These are phyloP conservation scores for Noctua comes DNA, from an alignment of 2,888 invertebrate genomes.

Conservation along the genomic window DNA sequence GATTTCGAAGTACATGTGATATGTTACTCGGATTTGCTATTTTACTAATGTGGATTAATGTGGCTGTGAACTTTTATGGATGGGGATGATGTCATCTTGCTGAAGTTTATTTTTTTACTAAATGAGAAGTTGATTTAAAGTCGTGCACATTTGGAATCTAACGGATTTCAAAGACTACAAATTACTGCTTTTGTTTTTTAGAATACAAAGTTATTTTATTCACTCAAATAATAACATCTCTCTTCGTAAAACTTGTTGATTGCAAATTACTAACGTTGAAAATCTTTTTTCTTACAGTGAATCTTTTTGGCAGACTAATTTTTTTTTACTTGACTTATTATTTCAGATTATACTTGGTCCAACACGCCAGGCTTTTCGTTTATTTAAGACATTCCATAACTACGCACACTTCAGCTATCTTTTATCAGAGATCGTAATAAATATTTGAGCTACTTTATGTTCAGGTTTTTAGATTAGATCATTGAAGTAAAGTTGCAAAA, in stretches of 20 bases:
- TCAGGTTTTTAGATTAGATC: neutral
- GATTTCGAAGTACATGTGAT: conserved; percentile 51
- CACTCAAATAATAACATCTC: neutral
- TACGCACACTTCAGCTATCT: conserved; percentile 2
- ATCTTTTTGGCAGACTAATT: neutral
- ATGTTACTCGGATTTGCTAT: conserved; percentile 35
- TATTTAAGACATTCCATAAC: conserved; percentile 9
- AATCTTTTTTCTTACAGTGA: neutral
- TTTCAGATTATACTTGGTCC: neutral
- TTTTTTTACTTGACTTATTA: no score
- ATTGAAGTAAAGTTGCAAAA: neutral
- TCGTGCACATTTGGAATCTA: neutral
- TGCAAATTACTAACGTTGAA: neutral
- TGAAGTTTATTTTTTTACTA: conserved; percentile 21
- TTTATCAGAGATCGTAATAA: conserved; percentile 23
- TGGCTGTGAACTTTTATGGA: conserved; percentile 37
- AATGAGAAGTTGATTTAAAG: conserved; percentile 12
- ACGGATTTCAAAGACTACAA: neutral
- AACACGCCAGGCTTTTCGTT: neutral
- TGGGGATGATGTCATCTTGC: conserved; percentile 48
- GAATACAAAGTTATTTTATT: neutral
- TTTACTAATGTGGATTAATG: conserved; percentile 40
- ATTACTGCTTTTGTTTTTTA: neutral
- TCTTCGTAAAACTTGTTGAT: neutral
- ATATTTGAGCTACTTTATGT: conserved; percentile 14